Evolutionary conservation across 2,113 vertebrate species (phyloP), one percentile per base, ranked within the genome.

Genomic region (Cathartes aura): DNA sequence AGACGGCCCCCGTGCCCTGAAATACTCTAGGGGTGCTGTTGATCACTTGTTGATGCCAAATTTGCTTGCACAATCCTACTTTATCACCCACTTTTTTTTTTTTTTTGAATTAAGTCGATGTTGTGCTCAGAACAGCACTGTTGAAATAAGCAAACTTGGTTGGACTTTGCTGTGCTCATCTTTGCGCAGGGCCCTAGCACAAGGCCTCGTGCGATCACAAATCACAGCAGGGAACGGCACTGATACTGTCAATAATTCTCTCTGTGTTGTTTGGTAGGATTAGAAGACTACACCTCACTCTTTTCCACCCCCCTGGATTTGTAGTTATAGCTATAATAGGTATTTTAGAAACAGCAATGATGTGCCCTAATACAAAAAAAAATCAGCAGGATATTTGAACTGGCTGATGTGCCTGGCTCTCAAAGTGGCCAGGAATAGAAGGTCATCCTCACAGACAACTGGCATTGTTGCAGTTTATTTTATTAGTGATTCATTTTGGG

Each of bases 171-270:
- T n/a, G 38, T 62, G 52, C 27, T 30, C 11, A 3, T 32, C 6
- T 2, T 18, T 30, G 29, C 48, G 38, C 67, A 53, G 75, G 12
- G 5, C 43, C 42, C 12, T 22, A 11, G 62, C 58, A 22, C 7
- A 14, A 9, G 24, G 43, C 8, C 10, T 32, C 0, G 0, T 26
- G n/a, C 30, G 47, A 6, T 24, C 42, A 27, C 63, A 40, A 13
- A 29, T 8, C 12, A 2, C 40, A 42, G 55, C 0, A 1, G 11
- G 34, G 27, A n/a, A 16, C 0, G 0, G 11, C 0, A 0, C 15
- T 32, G 24, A 8, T 10, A 3, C 7, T 34, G 34, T 24, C 48
- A 56, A 29, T 20, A 12, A 24, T 15, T 9, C 11, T 56, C 26
- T 24, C 10, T 12, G 1, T 18, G 9, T 3, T 45, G 21, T 56